Conservation (phyloP, 1,140 invertebrate species). For the Hyles euphorbiae region DNA sequence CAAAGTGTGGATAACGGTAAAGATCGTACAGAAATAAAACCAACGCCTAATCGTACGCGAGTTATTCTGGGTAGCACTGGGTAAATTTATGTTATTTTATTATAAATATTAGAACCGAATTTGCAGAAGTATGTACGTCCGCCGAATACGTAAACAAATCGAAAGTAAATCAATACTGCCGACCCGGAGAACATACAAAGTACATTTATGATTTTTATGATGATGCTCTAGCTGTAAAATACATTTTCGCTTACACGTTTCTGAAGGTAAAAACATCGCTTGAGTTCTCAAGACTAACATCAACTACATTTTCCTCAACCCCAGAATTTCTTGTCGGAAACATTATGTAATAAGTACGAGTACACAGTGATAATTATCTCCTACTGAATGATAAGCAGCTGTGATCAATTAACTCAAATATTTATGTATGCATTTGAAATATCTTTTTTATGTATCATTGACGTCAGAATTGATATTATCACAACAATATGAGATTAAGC, state of each 20-base stretch:
- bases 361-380: too few relatives aligned
- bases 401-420: too few relatives aligned
- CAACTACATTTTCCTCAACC: too few relatives aligned
- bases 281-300: neutral
- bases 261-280: constrained; percentile 4
- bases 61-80: constrained; percentile 32
- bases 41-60: constrained; percentile 21
- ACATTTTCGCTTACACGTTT: constrained; percentile 45
- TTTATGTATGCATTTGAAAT: too few relatives aligned
- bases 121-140: constrained; percentile 60
- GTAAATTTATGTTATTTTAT: constrained; percentile 35
- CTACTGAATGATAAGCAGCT: too few relatives aligned
- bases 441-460: too few relatives aligned
- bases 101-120: constrained; percentile 43
- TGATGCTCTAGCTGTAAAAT: constrained; percentile 50
- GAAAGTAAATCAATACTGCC: constrained; percentile 64
- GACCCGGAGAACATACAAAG: constrained; percentile 31
- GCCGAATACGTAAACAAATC: constrained; percentile 53
- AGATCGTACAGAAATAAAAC: constrained; percentile 25
- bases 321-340: too few relatives aligned
- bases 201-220: constrained; percentile 66
- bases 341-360: too few relatives aligned
- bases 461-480: too few relatives aligned
- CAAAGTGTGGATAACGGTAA: constrained; percentile 13
- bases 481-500: too few relatives aligned